These are phyloP conservation scores for Drosophila albomicans DNA, from an alignment of 1,140 invertebrate genomes.

Conservation along the genomic window DNA sequence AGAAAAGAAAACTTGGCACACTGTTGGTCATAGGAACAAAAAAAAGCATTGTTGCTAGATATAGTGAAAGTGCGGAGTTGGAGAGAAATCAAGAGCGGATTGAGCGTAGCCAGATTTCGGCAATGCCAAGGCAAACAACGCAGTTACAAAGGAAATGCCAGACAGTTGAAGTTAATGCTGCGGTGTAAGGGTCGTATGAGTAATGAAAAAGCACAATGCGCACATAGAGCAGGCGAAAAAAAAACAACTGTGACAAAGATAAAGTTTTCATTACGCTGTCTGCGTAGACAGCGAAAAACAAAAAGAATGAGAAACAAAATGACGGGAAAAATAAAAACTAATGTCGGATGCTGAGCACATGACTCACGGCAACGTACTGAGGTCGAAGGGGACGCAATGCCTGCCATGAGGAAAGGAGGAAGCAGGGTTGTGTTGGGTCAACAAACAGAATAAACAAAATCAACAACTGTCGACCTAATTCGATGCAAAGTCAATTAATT, in stretches of 20 bases:
- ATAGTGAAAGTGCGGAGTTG: slow-evolving; percentile 64
- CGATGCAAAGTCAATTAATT: slow-evolving; percentile 80
- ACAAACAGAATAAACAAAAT: slow-evolving; percentile 35
- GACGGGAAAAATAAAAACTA: slow-evolving; percentile 41
- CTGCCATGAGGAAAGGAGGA: background rate
- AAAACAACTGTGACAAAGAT: slow-evolving; percentile 68
- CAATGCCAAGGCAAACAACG: slow-evolving; percentile 61
- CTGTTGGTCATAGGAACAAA: slow-evolving; percentile 5
- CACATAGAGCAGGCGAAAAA: background rate
- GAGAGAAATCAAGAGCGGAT: slow-evolving; percentile 8
- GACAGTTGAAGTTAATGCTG: slow-evolving; percentile 15
- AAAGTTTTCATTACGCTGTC: slow-evolving; percentile 78
- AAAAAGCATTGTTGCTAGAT: background rate
- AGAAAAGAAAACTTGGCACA: slow-evolving; percentile 42
- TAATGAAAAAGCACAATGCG: slow-evolving; percentile 67
- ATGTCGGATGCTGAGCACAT: slow-evolving; percentile 57
- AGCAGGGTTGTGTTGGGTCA: background rate
- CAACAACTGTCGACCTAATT: slow-evolving; percentile 73
- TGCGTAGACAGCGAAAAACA: slow-evolving; percentile 39
- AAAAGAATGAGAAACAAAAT: background rate
- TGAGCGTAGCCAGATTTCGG: slow-evolving; percentile 6
- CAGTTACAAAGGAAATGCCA: background rate
- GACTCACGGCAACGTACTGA: slow-evolving; percentile 39
- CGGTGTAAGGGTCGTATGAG: slow-evolving; percentile 65
- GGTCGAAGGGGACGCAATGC: too few relatives aligned